Evolutionary conservation across 2,888 invertebrate species (phyloP), one percentile per base, ranked within the genome.

Genomic region (Scelioninae gen. 1): DNA sequence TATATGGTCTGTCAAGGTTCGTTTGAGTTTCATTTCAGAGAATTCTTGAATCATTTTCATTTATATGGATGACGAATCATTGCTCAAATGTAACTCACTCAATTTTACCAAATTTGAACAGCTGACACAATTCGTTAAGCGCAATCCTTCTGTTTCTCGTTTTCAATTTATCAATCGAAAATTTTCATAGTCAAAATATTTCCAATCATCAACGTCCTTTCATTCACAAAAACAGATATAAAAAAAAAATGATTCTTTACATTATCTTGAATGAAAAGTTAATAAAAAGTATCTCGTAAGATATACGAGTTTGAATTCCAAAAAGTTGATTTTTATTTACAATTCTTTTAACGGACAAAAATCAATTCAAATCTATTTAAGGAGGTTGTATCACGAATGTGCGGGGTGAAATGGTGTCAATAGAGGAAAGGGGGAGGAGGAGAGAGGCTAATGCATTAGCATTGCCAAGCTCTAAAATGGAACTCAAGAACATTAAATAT

Each of bases 11-110:
- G 62, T 58, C 82, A 82, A 82, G 84, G 84, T 65, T 74, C 74
- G 63, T 71, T 71, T 74, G 56, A 82, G 77, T 84, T 74, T 79
- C 79, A 51, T 69, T 84, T 84, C 81, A 74, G 55, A 68, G 82
- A 83, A 75, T 83, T 78, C 69, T 78, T 75, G 83, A 83, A 69
- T 83, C 79, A 83, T 75, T 79, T 79, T 80, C 79, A 83, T 80
- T 79, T 79, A 76, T 76, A 80, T 83, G 72, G 79, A 83, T 80
- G 83, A 79, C 83, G 79, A 78, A 72, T 79, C 75, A 79, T 72
- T 58, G 72, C 55, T 80, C 68, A 63, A 80, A 80, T 47, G 55
- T 69, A 75, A 47, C 75, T 38, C 23, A 80, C 72, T 81, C 74
- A 74, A 65, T 51, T 76, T 75, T 13, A 62, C 81, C 81, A 76